Evolutionary conservation across 2,113 vertebrate species (phyloP).

Genomic region (Sander lucioperca): DNA sequence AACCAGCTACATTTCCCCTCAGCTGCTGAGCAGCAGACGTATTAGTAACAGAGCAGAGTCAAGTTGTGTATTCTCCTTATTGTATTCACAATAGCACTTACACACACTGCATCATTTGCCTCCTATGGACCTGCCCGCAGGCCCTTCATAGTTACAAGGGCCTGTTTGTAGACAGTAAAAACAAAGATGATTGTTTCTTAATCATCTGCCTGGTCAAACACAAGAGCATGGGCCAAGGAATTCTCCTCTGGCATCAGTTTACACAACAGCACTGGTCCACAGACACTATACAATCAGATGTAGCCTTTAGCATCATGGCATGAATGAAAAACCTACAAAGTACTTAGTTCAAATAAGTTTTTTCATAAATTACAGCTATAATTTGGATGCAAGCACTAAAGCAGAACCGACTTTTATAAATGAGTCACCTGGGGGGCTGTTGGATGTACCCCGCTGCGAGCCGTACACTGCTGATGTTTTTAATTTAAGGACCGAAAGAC

Average conservation of each 20-base stretch:
- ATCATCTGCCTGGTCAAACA: slow-evolving; percentile 17
- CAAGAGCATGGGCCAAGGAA: neutral
- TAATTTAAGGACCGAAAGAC: slow-evolving; percentile 12
- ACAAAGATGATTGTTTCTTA: slow-evolving; percentile 14
- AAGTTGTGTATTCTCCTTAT: neutral
- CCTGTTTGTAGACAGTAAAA: slow-evolving; percentile 18
- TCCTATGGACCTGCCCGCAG: slow-evolving; percentile 10
- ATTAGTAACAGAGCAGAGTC: slow-evolving; percentile 2
- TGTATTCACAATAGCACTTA: slow-evolving; percentile 2
- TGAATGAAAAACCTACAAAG: neutral
- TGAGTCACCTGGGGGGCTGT: slow-evolving; percentile 7
- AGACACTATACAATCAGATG: neutral
- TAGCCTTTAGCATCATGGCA: neutral
- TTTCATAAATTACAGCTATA: neutral
- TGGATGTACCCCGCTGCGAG: slow-evolving; percentile 1
- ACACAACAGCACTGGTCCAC: neutral
- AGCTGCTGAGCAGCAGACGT: neutral
- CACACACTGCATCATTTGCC: slow-evolving; percentile 27
- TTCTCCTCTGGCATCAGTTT: neutral
- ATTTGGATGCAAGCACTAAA: slow-evolving; percentile 2
- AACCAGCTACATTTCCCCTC: neutral
- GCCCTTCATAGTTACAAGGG: slow-evolving; percentile 8
- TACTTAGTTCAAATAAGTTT: neutral
- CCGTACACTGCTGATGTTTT: neutral
- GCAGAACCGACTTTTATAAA: neutral